Conservation (phyloP, 2,113 vertebrate genomes). For the Platysteira castanea region DNA sequence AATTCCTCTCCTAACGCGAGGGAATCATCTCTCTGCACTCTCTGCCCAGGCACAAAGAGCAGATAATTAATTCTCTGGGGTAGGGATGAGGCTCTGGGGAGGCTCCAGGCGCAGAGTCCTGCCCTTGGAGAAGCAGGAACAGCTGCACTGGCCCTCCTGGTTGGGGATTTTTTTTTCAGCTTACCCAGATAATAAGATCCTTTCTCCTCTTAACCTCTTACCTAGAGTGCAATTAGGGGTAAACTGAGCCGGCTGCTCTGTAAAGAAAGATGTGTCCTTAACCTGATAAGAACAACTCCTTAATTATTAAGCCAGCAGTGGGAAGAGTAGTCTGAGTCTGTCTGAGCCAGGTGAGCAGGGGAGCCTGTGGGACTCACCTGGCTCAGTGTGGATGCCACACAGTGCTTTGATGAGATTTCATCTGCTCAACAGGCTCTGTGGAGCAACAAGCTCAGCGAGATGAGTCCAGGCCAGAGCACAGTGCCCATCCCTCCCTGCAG, state of each 20-base stretch:
- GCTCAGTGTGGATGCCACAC: not conserved
- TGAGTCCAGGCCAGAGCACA: not conserved
- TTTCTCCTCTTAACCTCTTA: constrained; percentile 64
- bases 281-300: constrained; percentile 38
- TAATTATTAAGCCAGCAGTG: constrained; percentile 16
- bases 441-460: not conserved
- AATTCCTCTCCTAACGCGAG: not conserved
- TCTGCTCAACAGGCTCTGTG: not conserved
- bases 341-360: constrained; percentile 36
- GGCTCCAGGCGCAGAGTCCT: constrained; percentile 6
- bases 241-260: constrained; percentile 33
- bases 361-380: not conserved
- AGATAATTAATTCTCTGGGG: constrained; percentile 63
- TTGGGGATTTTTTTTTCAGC: constrained; percentile 34
- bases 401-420: not conserved
- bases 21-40: not conserved
- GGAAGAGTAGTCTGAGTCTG: not conserved
- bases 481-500: not conserved
- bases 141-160: constrained; percentile 34
- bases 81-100: constrained; percentile 36
- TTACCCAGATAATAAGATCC: constrained; percentile 50
- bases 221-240: constrained; percentile 65
- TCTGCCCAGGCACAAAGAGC: constrained; percentile 22
- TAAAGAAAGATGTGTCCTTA: constrained; percentile 31
- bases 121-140: constrained; percentile 33